phyloP scores from a whole-genome alignment of 2,797 vertebrate genomes.

The Pangasius krempfi region DNA sequence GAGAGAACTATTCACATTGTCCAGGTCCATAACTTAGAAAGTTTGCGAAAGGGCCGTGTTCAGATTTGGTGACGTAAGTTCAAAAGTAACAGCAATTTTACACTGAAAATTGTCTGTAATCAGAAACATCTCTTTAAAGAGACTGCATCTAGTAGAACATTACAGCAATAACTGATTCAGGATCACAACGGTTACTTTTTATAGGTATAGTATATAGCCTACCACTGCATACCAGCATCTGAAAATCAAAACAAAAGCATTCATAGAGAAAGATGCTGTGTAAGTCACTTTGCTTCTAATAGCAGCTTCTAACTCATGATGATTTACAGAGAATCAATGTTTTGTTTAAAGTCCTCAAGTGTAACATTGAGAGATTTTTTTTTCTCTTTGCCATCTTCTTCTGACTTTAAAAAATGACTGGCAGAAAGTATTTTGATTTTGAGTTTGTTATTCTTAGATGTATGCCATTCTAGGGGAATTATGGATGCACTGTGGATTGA shows the following conservation, averaged over 20 bases:
- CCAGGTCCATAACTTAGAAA: not conserved
- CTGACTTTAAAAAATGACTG: not conserved
- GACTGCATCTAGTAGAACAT: not conserved
- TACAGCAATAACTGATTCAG: not conserved
- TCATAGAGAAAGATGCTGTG: not conserved
- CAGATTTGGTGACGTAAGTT: not conserved
- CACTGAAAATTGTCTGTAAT: not conserved
- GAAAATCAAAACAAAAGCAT: not conserved
- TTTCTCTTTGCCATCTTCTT: not conserved
- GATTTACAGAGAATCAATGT: not conserved
- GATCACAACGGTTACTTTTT: not conserved
- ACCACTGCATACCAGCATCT: not conserved
- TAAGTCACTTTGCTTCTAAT: not conserved
- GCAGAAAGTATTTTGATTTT: not conserved
- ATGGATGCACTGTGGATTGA: not conserved
- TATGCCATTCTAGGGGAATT: not conserved
- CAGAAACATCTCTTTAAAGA: not conserved
- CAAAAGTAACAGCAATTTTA: not conserved
- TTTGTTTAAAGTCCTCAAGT: not conserved
- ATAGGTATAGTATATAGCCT: not conserved
- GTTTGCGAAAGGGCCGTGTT: not conserved
- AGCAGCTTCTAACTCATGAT: constrained; percentile 8
- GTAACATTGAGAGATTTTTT: not conserved
- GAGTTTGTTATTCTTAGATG: not conserved
- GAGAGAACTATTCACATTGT: not conserved